Percentiles rank a stretch among this genome's conserved stretches.
Evolutionary conservation across 2,113 vertebrate species (phyloP).

Genomic region (Peromyscus maniculatus): DNA sequence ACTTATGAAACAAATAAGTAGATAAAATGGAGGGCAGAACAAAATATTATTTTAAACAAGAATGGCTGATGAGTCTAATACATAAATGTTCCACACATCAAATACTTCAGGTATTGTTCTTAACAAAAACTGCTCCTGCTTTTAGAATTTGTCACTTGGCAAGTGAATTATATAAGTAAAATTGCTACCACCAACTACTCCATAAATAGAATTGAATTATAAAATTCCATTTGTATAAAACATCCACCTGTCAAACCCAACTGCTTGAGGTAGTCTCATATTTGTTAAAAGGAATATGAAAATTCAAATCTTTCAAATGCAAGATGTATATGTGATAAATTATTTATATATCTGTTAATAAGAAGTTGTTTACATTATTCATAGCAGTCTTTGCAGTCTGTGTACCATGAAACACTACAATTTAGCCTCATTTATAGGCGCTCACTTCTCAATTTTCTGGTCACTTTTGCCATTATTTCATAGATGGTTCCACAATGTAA

Average conservation of each 20-base stretch:
- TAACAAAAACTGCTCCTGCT: neutral
- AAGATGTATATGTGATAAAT: neutral
- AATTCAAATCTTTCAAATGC: constrained; percentile 2
- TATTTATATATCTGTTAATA: constrained; percentile 39
- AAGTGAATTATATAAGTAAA: neutral
- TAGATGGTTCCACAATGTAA: constrained; percentile 49
- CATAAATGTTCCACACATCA: neutral
- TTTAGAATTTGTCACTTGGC: neutral
- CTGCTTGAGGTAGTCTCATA: neutral
- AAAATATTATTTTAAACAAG: neutral
- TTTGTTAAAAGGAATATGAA: neutral
- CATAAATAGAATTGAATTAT: neutral
- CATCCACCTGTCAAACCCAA: neutral
- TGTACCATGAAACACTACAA: constrained; percentile 32
- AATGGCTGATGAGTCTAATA: neutral
- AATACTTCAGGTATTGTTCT: neutral
- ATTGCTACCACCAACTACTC: neutral
- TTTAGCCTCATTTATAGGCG: neutral
- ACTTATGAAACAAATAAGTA: constrained; percentile 26
- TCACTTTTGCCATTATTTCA: constrained; percentile 53
- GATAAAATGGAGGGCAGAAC: neutral
- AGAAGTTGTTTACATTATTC: constrained; percentile 3
- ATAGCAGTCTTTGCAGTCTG: neutral
- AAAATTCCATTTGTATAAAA: neutral
- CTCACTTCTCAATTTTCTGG: constrained; percentile 36